Conservation (phyloP, 2,888 invertebrate genomes). For the Luffia ferchaultella region DNA sequence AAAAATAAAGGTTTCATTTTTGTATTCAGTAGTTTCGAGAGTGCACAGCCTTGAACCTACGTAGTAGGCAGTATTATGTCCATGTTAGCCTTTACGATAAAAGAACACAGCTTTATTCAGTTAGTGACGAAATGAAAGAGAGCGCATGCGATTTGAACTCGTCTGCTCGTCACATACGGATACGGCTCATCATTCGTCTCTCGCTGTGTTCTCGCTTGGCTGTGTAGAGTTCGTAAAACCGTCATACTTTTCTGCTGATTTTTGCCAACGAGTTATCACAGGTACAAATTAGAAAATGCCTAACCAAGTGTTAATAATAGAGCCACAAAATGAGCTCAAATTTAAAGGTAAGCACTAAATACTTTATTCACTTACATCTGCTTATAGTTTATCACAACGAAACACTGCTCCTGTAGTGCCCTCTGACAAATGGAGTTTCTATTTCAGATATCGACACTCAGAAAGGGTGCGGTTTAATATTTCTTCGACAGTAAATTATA, state of each 20-base stretch:
- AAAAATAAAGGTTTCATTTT: no score
- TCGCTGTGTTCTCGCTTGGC: slow-evolving; percentile 30
- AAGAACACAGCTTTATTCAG: no score
- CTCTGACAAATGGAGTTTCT: slow-evolving; percentile 65
- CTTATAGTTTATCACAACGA: slow-evolving; percentile 35
- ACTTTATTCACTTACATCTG: not conserved
- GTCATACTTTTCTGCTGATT: slow-evolving; percentile 32
- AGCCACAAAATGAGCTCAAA: slow-evolving; percentile 88
- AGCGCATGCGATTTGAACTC: slow-evolving; percentile 21
- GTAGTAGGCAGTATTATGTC: no score
- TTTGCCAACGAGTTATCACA: slow-evolving; percentile 47
- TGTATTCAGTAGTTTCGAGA: no score
- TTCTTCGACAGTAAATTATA: no score
- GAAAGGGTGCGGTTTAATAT: slow-evolving; percentile 51
- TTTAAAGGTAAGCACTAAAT: slow-evolving; percentile 83
- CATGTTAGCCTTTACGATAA: no score
- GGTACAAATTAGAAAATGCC: slow-evolving; percentile 65
- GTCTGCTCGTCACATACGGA: not conserved
- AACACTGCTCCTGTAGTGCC: slow-evolving; percentile 20
- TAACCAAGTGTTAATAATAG: slow-evolving; percentile 85
- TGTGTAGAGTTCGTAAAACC: slow-evolving; percentile 26
- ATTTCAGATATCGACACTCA: slow-evolving; percentile 62
- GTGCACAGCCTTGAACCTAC: no score
- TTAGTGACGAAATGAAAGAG: slow-evolving; percentile 14
- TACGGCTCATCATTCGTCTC: slow-evolving; percentile 23